Evolutionary conservation across 2,113 vertebrate species (phyloP), one percentile per base, ranked within the genome.

Genomic region (Malurus elegans): DNA sequence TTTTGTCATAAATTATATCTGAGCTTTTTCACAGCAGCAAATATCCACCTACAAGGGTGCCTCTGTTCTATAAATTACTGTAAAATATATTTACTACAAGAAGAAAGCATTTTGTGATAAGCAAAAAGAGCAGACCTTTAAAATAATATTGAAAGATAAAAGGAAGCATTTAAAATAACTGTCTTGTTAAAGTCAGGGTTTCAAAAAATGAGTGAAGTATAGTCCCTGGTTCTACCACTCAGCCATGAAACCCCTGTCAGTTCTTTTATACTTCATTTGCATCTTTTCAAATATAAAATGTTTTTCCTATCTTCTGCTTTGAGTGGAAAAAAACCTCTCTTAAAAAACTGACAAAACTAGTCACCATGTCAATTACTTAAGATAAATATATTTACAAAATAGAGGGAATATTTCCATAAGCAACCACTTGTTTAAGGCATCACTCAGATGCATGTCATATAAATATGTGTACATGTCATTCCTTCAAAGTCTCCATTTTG

Each of bases 81-180:
- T 31, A 73, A 90, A 95, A 91, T 28, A n/a, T 36, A 76, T 76
- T 89, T 93, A 66, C 26, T 72, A 65, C 29, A 72, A 81, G 38
- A 50, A 21, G 42, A 82, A 34, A 54, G 8, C 34, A 83, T 79
- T 95, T 88, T 88, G 58, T 51, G 38, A 31, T 23, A 85, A 88
- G 45, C 32, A 83, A 92, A 76, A 76, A 53, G 29, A 95, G 25
- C 14, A 17, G 26, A 80, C 12, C 24, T 91, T 79, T 64, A 88
- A 94, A 93, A 73, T 76, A 76, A 83, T 79, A 74, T 5, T 54
- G 38, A 88, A 94, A 92, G 62, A 69, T 57, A 86, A 88, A 88
- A 85, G 12, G 34, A 93, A 92, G 18, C 48, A 74, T 71, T 96
- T 81, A 64, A 93, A 87, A 92, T 51, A 70, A 51, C 29, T 60